These are phyloP conservation scores for Takifugu rubripes DNA, from an alignment of 2,797 vertebrate genomes.

Conservation along the genomic window DNA sequence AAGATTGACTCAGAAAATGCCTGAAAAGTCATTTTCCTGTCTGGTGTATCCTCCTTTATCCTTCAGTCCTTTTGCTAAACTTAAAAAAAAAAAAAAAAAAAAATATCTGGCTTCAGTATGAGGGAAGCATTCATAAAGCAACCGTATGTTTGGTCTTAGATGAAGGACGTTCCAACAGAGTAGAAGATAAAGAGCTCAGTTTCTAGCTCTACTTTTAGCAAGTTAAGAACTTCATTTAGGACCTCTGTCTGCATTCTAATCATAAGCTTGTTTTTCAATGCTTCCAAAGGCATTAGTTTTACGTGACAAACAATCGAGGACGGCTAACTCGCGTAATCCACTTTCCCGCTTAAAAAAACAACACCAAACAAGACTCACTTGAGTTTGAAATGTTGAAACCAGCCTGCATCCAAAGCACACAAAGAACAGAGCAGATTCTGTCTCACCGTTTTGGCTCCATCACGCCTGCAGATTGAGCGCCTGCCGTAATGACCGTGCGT, in stretches of 20 bases:
- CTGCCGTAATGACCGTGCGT: slow-evolving; percentile 43
- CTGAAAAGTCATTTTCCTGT: not conserved
- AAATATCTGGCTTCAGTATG: too few relatives aligned
- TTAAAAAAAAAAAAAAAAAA: too few relatives aligned
- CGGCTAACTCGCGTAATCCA: slow-evolving; percentile 39
- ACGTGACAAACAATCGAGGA: slow-evolving; percentile 15
- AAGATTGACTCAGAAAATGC: not conserved
- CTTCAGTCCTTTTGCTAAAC: not conserved
- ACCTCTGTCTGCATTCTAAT: not conserved
- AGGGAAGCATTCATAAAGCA: too few relatives aligned
- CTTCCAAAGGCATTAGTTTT: too few relatives aligned
- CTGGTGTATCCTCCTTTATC: not conserved
- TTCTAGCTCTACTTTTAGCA: too few relatives aligned
- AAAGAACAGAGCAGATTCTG: slow-evolving; percentile 41
- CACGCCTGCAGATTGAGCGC: slow-evolving; percentile 40
- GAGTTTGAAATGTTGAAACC: slow-evolving; percentile 60
- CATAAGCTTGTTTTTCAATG: not conserved
- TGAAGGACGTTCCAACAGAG: too few relatives aligned
- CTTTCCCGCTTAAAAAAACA: slow-evolving; percentile 31
- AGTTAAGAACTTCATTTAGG: too few relatives aligned
- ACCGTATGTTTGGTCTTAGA: too few relatives aligned
- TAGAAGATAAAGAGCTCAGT: too few relatives aligned
- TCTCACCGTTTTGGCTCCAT: slow-evolving; percentile 46
- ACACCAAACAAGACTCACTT: slow-evolving; percentile 45
- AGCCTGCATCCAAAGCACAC: slow-evolving; percentile 55